Conservation (phyloP, 2,888 invertebrate genomes). For the Dyspetes luteomarginatus region DNA sequence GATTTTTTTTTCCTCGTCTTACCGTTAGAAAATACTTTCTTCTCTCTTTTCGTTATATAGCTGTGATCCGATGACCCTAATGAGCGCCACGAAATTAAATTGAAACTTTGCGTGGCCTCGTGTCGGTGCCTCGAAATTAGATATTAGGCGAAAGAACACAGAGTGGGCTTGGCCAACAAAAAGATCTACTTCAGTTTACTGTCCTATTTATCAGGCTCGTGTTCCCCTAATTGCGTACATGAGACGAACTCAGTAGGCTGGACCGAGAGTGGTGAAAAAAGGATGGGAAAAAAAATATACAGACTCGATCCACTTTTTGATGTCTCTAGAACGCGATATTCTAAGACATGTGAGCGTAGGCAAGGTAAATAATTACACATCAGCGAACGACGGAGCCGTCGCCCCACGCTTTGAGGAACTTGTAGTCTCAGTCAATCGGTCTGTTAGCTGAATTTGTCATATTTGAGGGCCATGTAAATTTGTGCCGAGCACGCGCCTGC, state of each 20-base stretch:
- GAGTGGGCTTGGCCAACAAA: slow-evolving; percentile 20
- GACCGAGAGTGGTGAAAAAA: not conserved
- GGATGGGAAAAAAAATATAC: not conserved
- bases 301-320: slow-evolving; percentile 10
- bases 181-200: not conserved
- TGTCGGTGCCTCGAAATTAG: not conserved
- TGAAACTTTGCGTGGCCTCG: slow-evolving; percentile 18
- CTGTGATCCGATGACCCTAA: slow-evolving; percentile 23
- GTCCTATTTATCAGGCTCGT: slow-evolving; percentile 10
- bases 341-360: slow-evolving; percentile 2
- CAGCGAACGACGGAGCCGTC: not conserved
- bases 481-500: slow-evolving; percentile 8
- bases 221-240: not conserved
- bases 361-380: slow-evolving; percentile 37
- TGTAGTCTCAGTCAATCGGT: not conserved
- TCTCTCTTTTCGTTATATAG: no score
- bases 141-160: not conserved
- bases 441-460: slow-evolving; percentile 10
- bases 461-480: slow-evolving; percentile 28
- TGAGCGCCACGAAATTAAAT: slow-evolving; percentile 20
- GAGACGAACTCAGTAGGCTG: not conserved
- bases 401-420: slow-evolving; percentile 25
- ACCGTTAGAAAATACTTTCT: no score
- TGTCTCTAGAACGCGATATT: slow-evolving; percentile 5
- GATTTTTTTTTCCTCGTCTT: no score